Conservation (phyloP, 2,113 vertebrate genomes). For the Myanophis thanlyinensis region DNA sequence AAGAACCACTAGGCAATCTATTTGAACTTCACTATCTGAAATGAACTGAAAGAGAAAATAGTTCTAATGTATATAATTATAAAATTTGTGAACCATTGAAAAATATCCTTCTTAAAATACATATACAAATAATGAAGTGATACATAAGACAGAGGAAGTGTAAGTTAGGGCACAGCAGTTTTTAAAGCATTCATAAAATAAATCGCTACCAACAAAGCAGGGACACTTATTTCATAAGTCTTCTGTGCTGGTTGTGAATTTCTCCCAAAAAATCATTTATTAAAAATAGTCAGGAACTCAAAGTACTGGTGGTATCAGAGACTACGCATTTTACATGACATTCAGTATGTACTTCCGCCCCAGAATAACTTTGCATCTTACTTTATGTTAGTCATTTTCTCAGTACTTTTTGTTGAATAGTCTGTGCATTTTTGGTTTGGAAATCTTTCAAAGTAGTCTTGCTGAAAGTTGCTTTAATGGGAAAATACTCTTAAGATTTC, state of each 20-base stretch:
- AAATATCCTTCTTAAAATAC: constrained; percentile 32
- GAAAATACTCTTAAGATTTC: neutral
- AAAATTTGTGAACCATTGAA: neutral
- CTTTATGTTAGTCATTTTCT: neutral
- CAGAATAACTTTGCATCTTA: constrained; percentile 40
- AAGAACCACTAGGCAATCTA: too few species aligned
- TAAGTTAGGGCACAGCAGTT: constrained; percentile 45
- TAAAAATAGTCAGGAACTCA: constrained; percentile 49
- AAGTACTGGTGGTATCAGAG: constrained; percentile 29
- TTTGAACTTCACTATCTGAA: neutral
- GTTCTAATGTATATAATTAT: neutral
- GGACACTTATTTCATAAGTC: constrained; percentile 42
- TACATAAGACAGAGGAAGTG: constrained; percentile 31
- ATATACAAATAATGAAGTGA: constrained; percentile 48
- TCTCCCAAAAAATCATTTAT: constrained; percentile 54
- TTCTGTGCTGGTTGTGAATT: constrained; percentile 34
- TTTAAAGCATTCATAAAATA: constrained; percentile 52
- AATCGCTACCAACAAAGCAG: constrained; percentile 52
- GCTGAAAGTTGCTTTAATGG: neutral
- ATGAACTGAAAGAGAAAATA: neutral
- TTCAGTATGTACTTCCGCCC: constrained; percentile 31
- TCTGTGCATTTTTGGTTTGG: constrained; percentile 7
- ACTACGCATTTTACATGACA: constrained; percentile 27
- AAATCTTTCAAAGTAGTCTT: neutral
- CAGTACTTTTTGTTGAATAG: neutral